Base-by-base conservation (phyloP, 2,888 invertebrate genomes). In the Leptopilina drosophilae region DNA sequence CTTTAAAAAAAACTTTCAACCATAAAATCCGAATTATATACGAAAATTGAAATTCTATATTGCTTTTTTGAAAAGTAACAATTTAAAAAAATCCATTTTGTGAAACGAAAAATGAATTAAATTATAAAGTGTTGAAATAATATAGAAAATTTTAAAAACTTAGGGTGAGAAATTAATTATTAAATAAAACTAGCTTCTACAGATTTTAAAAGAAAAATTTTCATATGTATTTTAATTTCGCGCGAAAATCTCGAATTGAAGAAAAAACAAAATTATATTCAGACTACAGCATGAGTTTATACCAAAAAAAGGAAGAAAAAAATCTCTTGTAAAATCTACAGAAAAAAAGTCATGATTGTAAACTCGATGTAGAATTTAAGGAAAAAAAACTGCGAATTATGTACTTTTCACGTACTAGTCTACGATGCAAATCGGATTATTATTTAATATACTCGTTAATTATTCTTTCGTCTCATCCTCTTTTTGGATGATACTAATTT, bases 221-320 rank as follows among this genome's bases (percentile, higher is more conserved):
- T 46, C 46, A 15, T 46, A n/a, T n/a, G n/a, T n/a, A 9, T 46
- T 46, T 46, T 46, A 46, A 46, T 67, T 20, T 69, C 9, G 20
- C 49, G 12, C 49, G 12, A 46, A 15, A 62, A 9, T 40, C n/a
- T 42, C 40, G 15, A 49, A 20, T 75, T 67, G 12, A 14, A 49
- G 78, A 20, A 42, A 46, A 20, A 42, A 46, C 66, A 66, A 78
- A 75, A 75, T 64, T 65, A 64, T 64, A n/a, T 81, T 81, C 77
- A 73, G 81, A 77, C 77, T 81, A 75, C 81, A 77, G 76, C 80
- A 77, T 77, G 76, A 65, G 66, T 49, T 59, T n/a, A 33, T 33
- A 33, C 33, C 8, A 26, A 42, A 42, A 0, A 8, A 42, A 42
- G 33, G 33, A 33, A 33, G 33, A 42, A 42, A 42, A 42, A 42